Evolutionary conservation across 2,797 vertebrate genomes (phyloP), one percentile per base, ranked within the genome.

Genomic region (Melanotaenia maccullochi): DNA sequence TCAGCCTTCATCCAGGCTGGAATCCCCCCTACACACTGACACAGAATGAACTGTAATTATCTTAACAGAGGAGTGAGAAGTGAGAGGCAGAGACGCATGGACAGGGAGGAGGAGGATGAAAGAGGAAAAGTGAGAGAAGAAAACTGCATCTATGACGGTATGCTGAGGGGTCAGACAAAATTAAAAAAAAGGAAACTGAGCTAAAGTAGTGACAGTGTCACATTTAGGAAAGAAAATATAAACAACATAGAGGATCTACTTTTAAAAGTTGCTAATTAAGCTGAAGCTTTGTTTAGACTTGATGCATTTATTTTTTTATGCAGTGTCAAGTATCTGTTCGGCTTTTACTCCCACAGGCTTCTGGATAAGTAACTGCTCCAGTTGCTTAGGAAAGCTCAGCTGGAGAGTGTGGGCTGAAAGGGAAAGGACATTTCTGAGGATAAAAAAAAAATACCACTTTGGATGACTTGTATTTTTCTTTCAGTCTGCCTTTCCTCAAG

Each of bases 1-100:
- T 91, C 90, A 90, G 88, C 75, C 87, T 90, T 81, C 79, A 89
- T 84, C 75, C 83, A 79, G 87, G 65, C 89, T 79, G 89, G 88
- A 78, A 89, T 82, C 80, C 86, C 85, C 85, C 80, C 70, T 59
- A 76, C 85, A 82, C 83, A 82, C 77, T 70, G 79, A 86, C 81
- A 80, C 81, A 77, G 54, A 84, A 77, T 75, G 82, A 86, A 90
- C 75, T 82, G 81, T 79, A 87, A 89, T 87, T 85, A 91, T 85
- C 85, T 73, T 62, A 84, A 78, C 66, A 65, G 81, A 42, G 66
- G 65, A 71, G 76, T 49, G 44, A 65, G 71, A 65, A 60, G 68
- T 1, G 71, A 73, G 73, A 56, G 65, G 61, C 62, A 61, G 32
- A 60, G 65, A 60, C 60, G 78, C 49, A 14, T 52, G 60, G 51